Conservation (phyloP, 1,140 invertebrate species). For the Drosophila leontia region DNA sequence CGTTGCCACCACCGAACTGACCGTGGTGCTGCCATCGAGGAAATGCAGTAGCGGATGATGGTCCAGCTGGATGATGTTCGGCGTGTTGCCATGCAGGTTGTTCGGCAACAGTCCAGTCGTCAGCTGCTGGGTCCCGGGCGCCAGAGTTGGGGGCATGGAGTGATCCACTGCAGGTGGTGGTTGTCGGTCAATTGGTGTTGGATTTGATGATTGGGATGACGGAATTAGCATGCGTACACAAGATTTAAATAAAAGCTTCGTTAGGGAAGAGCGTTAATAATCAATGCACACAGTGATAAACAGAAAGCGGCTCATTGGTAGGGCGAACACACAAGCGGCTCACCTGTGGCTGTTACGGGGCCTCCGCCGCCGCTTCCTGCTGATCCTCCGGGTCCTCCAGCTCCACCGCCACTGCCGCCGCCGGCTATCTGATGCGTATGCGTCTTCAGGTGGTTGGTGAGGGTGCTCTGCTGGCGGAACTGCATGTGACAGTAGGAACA, state of each 20-base stretch:
- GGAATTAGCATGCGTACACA: constrained; percentile 81
- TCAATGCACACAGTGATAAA: constrained; percentile 82
- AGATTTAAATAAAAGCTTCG: constrained; percentile 85
- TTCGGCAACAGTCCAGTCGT: constrained; percentile 68
- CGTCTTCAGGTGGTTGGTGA: constrained; percentile 84
- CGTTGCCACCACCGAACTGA: constrained; percentile 74
- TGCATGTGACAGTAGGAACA: constrained; percentile 83
- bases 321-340: constrained; percentile 70
- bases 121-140: constrained; percentile 68
- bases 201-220: constrained; percentile 21
- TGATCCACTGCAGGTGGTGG: constrained; percentile 67
- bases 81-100: constrained; percentile 70
- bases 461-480: constrained; percentile 82
- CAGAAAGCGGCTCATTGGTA: constrained; percentile 81
- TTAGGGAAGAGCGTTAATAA: constrained; percentile 84
- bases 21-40: constrained; percentile 80
- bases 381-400: constrained; percentile 24
- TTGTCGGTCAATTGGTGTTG: constrained; percentile 35
- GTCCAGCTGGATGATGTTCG: constrained; percentile 74
- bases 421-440: constrained; percentile 73
- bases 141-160: constrained; percentile 70
- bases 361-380: constrained; percentile 38
- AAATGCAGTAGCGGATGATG: constrained; percentile 82
- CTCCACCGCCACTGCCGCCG: constrained; percentile 39
- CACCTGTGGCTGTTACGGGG: constrained; percentile 57